phyloP scores from a whole-genome alignment of 2,113 vertebrate genomes.

The Bos javanicus region DNA sequence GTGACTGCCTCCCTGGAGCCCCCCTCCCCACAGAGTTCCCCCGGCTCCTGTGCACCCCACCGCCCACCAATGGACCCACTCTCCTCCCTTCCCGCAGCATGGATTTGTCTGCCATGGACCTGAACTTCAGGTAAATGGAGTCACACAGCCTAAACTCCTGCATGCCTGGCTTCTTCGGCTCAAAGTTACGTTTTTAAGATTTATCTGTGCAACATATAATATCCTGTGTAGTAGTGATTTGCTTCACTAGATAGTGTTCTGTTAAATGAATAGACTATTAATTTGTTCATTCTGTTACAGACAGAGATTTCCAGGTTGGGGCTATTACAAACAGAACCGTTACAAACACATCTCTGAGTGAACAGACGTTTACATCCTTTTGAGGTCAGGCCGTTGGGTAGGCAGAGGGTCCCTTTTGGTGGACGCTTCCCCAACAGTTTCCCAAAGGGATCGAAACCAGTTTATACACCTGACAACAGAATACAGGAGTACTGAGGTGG shows the following conservation, averaged over 20 bases:
- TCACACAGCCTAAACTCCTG: not conserved
- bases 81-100: not conserved
- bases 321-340: not conserved
- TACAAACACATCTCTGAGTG: not conserved
- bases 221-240: rapidly evolving
- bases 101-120: rapidly evolving
- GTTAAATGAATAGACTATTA: not conserved
- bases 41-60: rapidly evolving
- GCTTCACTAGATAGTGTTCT: not conserved
- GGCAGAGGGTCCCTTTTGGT: too few relatives aligned
- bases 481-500: not conserved
- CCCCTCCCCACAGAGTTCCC: not conserved
- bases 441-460: not conserved
- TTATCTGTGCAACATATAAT: not conserved
- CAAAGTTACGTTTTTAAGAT: not conserved
- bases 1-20: rapidly evolving
- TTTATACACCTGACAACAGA: not conserved
- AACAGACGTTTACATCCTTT: not conserved
- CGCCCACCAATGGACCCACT: rapidly evolving
- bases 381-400: not conserved
- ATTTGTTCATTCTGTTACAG: not conserved
- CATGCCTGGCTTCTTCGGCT: not conserved
- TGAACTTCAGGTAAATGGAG: not conserved
- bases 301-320: not conserved
- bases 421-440: rapidly evolving